Conservation (phyloP, 2,113 vertebrate species). For the Scophthalmus maximus region DNA sequence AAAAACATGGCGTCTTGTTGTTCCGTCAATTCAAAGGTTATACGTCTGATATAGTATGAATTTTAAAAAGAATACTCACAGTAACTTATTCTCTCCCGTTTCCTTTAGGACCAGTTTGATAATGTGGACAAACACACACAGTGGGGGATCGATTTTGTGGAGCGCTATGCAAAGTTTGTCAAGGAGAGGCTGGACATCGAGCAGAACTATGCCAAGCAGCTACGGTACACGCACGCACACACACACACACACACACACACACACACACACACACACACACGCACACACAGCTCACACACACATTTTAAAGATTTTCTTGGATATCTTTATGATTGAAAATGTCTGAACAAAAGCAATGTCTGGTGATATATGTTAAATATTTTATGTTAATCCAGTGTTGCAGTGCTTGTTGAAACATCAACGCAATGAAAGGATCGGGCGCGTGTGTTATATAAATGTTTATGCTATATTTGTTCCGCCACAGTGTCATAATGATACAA, state of each 20-base stretch:
- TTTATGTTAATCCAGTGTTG: not conserved
- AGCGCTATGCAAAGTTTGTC: constrained; percentile 98
- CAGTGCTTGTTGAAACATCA: not conserved
- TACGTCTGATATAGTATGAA: too few species aligned
- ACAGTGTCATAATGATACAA: too few species aligned
- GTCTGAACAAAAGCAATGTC: not conserved
- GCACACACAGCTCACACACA: too few species aligned
- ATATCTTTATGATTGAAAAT: too few species aligned
- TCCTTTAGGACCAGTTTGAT: constrained; percentile 95
- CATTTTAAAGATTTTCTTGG: too few species aligned
- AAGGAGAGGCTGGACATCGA: constrained; percentile 99
- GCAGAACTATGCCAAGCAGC: constrained; percentile 97
- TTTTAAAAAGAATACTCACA: too few species aligned
- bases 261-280: not conserved
- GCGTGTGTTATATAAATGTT: too few species aligned
- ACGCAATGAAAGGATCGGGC: too few species aligned
- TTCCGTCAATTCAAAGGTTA: not conserved
- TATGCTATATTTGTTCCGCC: too few species aligned
- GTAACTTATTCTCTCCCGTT: not conserved
- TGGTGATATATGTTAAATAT: not conserved
- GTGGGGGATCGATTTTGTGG: constrained; percentile 99
- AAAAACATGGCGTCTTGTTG: not conserved
- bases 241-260: not conserved
- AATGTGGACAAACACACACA: constrained; percentile 99
- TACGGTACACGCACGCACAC: constrained; percentile 85